A percentile compares a stretch with the other conserved stretches of the same genome.
Evolutionary conservation across 2,888 invertebrate species (phyloP).

Genomic region (Ophonus ardosiacus): DNA sequence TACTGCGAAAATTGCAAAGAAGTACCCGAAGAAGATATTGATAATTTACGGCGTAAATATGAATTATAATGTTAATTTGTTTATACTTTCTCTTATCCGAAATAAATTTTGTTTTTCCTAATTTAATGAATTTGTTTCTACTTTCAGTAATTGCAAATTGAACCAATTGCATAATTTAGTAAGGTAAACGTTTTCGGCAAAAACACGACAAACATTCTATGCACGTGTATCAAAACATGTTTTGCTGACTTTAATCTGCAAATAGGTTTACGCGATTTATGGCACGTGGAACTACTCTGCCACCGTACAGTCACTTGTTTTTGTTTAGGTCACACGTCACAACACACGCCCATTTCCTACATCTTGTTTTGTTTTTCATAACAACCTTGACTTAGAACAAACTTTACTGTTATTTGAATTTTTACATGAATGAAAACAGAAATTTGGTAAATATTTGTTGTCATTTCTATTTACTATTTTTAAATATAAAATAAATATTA

Average conservation of each 20-base stretch:
- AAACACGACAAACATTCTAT: neutral
- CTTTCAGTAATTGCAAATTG: neutral
- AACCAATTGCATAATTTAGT: conserved; percentile 2
- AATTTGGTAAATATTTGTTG: conserved; percentile 5
- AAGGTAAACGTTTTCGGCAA: conserved; percentile 15
- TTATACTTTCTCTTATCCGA: neutral
- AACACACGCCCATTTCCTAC: conserved; percentile 25
- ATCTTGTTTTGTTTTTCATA: conserved; percentile 4
- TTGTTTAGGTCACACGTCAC: conserved; percentile 35
- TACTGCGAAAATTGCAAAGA: conserved; percentile 71
- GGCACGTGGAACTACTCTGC: conserved; percentile 45
- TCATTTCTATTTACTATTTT: neutral
- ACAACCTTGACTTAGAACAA: conserved; percentile 37
- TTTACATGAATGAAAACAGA: neutral
- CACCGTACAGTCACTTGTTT: neutral
- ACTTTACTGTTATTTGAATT: neutral
- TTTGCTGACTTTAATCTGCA: conserved; percentile 25
- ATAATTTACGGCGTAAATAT: conserved; percentile 72
- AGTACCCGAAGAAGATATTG: conserved; percentile 71
- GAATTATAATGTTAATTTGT: conserved; percentile 71
- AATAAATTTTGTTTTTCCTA: neutral
- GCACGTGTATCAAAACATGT: conserved; percentile 52
- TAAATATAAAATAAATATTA: neutral
- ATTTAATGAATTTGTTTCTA: conserved; percentile 17
- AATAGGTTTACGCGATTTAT: conserved; percentile 12